Conservation (phyloP, 2,113 vertebrate species). For the Genyomyrus donnyi region DNA sequence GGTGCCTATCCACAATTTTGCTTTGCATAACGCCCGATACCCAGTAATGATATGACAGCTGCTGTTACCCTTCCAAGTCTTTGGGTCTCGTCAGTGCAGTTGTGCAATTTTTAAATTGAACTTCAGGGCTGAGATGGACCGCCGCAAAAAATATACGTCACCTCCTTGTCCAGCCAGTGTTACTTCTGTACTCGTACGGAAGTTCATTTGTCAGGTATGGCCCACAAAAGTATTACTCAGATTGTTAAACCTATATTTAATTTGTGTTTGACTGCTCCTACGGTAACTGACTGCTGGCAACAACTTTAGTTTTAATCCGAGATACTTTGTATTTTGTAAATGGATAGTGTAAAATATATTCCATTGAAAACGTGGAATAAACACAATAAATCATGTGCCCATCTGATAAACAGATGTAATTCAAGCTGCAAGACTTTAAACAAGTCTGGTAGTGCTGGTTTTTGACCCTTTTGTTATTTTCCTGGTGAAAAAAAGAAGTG, state of each 20-base stretch:
- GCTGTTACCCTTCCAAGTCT: background rate
- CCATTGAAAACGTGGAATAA: background rate
- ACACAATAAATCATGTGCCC: background rate
- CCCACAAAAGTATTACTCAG: background rate
- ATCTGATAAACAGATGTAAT: background rate
- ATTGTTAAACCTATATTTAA: background rate
- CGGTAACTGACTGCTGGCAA: background rate
- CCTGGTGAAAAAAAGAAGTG: background rate
- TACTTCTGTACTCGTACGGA: background rate
- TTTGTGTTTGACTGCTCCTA: background rate
- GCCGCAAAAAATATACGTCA: background rate
- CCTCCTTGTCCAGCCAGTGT: background rate
- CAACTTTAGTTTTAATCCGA: background rate
- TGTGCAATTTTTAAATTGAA: background rate
- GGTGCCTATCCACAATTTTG: background rate
- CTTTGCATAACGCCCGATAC: background rate
- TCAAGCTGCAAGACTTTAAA: background rate
- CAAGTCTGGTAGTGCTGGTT: background rate
- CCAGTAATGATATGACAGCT: background rate
- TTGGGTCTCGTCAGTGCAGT: background rate
- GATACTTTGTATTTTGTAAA: background rate
- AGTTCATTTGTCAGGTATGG: background rate
- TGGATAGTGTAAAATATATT: background rate
- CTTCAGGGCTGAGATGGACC: background rate
- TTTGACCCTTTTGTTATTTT: background rate